Conservation (phyloP, 2,888 invertebrate species). For the Amphiduros pacificus region DNA sequence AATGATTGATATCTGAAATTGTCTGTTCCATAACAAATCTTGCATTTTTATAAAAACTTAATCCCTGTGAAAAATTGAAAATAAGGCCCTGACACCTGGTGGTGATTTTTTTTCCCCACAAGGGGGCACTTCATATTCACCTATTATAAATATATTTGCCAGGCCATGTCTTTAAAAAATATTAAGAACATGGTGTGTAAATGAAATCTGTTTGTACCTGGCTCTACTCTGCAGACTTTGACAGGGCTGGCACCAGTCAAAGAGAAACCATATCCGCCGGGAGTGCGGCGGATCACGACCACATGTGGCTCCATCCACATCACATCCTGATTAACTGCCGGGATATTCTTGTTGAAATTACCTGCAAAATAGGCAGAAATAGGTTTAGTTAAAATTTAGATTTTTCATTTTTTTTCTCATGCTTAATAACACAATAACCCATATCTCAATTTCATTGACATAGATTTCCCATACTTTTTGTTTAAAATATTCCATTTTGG, state of each 20-base stretch:
- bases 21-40: too few species aligned
- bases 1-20: too few species aligned
- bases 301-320: conserved; percentile 17
- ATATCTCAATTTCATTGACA: not conserved
- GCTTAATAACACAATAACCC: not conserved
- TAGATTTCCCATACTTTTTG: not conserved
- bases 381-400: not conserved
- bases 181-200: too few species aligned
- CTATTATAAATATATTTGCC: not conserved
- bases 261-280: conserved; percentile 52
- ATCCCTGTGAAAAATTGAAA: too few species aligned
- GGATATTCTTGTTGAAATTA: conserved; percentile 16
- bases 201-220: too few species aligned
- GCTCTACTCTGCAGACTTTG: conserved; percentile 53
- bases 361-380: not conserved
- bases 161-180: too few species aligned
- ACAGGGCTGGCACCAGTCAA: conserved; percentile 57
- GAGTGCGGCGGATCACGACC: conserved; percentile 9
- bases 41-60: too few species aligned
- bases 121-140: not conserved
- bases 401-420: too few species aligned
- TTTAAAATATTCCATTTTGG: too few species aligned
- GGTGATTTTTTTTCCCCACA: too few species aligned
- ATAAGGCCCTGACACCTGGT: too few species aligned
- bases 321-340: conserved; percentile 13